Percentiles rank a stretch among this genome's conserved stretches.
These are phyloP conservation scores for Acrocyrtus sp. DNA, from an alignment of 2,888 invertebrate genomes.

Conservation along the genomic window DNA sequence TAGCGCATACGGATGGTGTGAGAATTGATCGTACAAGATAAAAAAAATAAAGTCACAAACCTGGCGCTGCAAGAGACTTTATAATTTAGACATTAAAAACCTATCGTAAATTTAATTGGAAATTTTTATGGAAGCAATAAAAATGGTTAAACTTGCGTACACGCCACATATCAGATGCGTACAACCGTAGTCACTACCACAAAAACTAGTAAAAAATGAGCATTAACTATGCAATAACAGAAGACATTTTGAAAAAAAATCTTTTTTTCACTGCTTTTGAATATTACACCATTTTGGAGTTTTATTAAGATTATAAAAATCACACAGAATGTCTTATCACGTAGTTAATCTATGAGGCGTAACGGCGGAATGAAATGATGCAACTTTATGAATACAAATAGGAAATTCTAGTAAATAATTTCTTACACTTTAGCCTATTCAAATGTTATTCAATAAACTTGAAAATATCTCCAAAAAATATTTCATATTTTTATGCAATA, in stretches of 20 bases:
- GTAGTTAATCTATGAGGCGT: neutral
- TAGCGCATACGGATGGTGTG: too few relatives aligned
- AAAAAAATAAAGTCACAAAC: conserved; percentile 16
- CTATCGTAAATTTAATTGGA: conserved; percentile 57
- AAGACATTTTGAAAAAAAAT: neutral
- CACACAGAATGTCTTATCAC: neutral
- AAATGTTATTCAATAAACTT: too few relatives aligned
- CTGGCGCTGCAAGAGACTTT: conserved; percentile 32
- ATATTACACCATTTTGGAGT: too few relatives aligned
- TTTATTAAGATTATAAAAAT: neutral
- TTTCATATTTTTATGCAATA: neutral
- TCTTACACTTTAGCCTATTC: neutral
- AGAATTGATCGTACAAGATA: conserved; percentile 50
- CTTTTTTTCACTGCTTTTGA: neutral
- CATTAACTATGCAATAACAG: neutral
- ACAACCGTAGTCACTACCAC: too few relatives aligned
- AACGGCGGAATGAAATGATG: neutral
- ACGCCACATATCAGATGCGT: neutral
- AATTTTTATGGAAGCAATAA: conserved; percentile 56
- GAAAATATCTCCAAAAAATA: too few relatives aligned
- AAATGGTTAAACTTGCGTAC: conserved; percentile 1
- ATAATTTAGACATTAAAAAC: conserved; percentile 59
- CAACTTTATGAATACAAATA: neutral
- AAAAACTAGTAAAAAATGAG: too few relatives aligned
- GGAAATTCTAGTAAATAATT: neutral